Conservation (phyloP, 1,140 invertebrate genomes). For the Pogonognathellus flavescens region DNA sequence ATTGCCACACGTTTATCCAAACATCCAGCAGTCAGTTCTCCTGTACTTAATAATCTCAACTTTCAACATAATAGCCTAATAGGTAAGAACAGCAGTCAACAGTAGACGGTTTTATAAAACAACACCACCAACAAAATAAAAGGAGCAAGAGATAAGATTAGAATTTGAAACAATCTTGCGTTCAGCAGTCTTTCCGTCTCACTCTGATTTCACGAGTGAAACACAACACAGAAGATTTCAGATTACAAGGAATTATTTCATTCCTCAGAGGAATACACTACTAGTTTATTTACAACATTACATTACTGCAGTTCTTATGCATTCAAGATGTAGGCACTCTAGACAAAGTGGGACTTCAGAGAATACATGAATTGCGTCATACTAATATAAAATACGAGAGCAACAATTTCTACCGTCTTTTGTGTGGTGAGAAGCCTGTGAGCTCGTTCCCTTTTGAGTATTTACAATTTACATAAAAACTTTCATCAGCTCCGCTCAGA, state of each 20-base stretch:
- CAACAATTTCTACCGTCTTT: too few relatives aligned
- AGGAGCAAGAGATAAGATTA: slow-evolving; percentile 1
- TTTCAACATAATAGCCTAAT: slow-evolving; percentile 2
- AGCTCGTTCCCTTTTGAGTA: background rate
- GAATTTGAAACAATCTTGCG: background rate
- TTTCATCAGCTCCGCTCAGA: background rate
- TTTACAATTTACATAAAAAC: slow-evolving; percentile 41
- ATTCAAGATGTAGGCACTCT: too few relatives aligned
- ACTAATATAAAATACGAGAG: too few relatives aligned
- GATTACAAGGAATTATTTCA: slow-evolving; percentile 17
- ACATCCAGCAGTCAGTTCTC: too few relatives aligned
- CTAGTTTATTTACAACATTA: too few relatives aligned
- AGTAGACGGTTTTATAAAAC: background rate
- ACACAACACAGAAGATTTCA: background rate
- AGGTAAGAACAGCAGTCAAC: background rate
- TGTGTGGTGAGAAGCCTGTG: too few relatives aligned
- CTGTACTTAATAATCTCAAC: too few relatives aligned
- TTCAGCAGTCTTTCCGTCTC: background rate
- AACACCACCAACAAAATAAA: background rate
- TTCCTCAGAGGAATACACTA: background rate
- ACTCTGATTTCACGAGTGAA: background rate
- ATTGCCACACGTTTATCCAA: too few relatives aligned
- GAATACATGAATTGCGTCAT: too few relatives aligned
- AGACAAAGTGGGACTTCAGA: too few relatives aligned
- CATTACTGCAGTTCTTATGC: too few relatives aligned